phyloP scores from a whole-genome alignment of 1,140 invertebrate genomes.

The Caenorhabditis inopinata region DNA sequence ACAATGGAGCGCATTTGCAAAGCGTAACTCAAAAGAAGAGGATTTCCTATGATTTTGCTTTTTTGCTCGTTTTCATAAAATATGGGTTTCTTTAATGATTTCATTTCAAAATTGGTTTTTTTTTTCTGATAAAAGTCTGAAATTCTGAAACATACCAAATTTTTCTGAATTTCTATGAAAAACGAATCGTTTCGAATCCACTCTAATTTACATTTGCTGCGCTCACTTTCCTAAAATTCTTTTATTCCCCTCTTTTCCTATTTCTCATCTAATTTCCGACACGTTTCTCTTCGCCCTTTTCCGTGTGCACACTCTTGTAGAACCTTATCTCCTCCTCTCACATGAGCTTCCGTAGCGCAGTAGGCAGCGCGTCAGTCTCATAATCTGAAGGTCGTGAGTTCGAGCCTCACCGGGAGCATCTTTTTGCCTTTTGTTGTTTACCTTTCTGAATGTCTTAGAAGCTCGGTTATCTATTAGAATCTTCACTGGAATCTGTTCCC shows the following conservation, averaged over 20 bases:
- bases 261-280: neutral
- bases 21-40: no score
- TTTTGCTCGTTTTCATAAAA: no score
- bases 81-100: no score
- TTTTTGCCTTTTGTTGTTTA: neutral
- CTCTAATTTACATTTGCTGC: no score
- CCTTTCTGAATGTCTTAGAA: neutral
- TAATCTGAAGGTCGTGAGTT: constrained; percentile 95
- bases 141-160: no score
- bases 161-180: no score
- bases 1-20: no score
- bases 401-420: constrained; percentile 79
- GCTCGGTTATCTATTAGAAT: neutral
- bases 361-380: constrained; percentile 79
- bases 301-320: neutral
- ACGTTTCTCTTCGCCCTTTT: neutral
- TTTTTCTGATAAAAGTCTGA: no score
- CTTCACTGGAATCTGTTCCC: neutral
- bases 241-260: neutral
- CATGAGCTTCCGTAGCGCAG: constrained; percentile 2
- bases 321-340: neutral
- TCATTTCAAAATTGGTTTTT: no score
- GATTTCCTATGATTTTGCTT: no score
- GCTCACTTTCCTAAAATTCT: no score
- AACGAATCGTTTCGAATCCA: no score